Evolutionary conservation across 1,140 invertebrate genomes (phyloP), one percentile per base, ranked within the genome.

Genomic region (Drosophila subobscura): DNA sequence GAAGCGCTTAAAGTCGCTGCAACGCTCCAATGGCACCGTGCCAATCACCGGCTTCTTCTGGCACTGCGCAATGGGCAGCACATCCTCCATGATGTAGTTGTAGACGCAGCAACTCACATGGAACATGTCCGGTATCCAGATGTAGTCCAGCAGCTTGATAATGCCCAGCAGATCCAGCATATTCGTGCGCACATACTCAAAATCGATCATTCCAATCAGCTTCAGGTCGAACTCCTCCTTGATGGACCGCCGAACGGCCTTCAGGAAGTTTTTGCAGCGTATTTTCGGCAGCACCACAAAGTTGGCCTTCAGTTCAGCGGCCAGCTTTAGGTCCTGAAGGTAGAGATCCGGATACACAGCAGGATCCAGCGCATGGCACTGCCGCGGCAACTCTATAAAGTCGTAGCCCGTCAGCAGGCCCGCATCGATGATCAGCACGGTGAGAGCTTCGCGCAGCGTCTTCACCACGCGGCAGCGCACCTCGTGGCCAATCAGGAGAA

Each of bases 111-210:
- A 79, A 27, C 50, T 78, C 0, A 77, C 72, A 50, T 47, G 68
- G n/a, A 88, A 91, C 73, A 89, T 80, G 53, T 91, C 86, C 3
- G 81, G 89, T 73, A 91, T 84, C 89, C 85, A 91, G n/a, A 91
- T 51, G 40, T 80, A 91, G 50, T 91, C 89, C 23, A 91, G 42
- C 20, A 84, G 45, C 55, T 89, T 91, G 4, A 91, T 88, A 6
- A 91, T 84, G 4, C 78, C 85, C 41, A 90, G 42, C 5, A 91
- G 51, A 67, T 91, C 89, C 8, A 90, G 57, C 89, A 91, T 91
- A 46, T 91, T 91, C 7, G 25, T 70, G 5, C 85, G 73, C n/a
- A 91, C 56, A 59, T 88, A 89, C 46, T 91, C 89, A 12, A 91
- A 88, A 59, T 91, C 89, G n/a, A 91, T 88, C 59, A 56, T 76